phyloP scores from a whole-genome alignment of 2,797 vertebrate species.

The Poeciliopsis paucimaculata region DNA sequence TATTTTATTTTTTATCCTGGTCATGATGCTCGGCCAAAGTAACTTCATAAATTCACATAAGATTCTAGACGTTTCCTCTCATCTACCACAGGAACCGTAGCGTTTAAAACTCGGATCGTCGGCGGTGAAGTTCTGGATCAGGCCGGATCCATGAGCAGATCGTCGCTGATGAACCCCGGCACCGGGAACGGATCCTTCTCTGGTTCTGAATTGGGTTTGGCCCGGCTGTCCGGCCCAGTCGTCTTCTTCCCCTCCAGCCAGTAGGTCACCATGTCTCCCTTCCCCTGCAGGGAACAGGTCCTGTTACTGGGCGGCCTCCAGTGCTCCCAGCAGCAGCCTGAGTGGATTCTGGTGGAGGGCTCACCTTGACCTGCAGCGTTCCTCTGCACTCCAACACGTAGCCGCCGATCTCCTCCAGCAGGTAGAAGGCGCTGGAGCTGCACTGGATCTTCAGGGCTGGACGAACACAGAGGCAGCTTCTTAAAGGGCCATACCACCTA shows the following conservation, averaged over 20 bases:
- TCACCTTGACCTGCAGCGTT: conserved; percentile 87
- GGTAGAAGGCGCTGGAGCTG: conserved; percentile 83
- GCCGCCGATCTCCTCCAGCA: conserved; percentile 87
- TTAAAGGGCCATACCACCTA: neutral
- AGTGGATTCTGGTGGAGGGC: neutral
- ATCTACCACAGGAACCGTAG: neutral
- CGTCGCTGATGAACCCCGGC: conserved; percentile 72
- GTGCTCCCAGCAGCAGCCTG: neutral
- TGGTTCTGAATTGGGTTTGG: conserved; percentile 41
- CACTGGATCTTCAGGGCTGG: conserved; percentile 89
- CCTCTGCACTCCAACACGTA: conserved; percentile 83
- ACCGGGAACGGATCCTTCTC: conserved; percentile 64
- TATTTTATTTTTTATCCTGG: no score
- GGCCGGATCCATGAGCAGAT: conserved; percentile 57
- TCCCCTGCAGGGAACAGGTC: conserved; percentile 71
- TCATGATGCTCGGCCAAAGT: no score
- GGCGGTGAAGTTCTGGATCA: conserved; percentile 17
- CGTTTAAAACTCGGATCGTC: neutral
- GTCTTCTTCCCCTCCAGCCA: conserved; percentile 85
- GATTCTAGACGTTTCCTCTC: no score
- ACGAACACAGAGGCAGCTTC: neutral
- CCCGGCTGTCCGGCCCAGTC: conserved; percentile 21
- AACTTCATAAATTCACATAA: no score
- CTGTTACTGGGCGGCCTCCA: neutral
- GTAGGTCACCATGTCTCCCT: conserved; percentile 88